A percentile compares a stretch with the other conserved stretches of the same genome.
phyloP scores from a whole-genome alignment of 2,888 invertebrate species.

The Vannuccia rotundouncinata region DNA sequence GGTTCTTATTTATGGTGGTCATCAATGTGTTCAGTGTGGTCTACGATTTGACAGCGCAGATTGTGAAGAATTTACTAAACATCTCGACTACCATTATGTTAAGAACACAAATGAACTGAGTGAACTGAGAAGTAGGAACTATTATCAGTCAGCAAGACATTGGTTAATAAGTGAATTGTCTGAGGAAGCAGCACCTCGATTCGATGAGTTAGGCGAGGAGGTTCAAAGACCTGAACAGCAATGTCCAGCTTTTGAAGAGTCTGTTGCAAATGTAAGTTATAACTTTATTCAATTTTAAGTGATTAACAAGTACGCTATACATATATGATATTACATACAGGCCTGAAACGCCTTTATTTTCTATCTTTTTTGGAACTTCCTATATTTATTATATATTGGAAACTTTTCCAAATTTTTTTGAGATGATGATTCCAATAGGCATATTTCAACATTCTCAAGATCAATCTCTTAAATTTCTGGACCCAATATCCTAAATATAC shows the following conservation, averaged over 20 bases:
- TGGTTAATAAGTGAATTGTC: constrained; percentile 40
- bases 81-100: constrained; percentile 96
- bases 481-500: too few relatives aligned
- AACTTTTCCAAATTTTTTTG: too few relatives aligned
- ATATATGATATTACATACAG: too few relatives aligned
- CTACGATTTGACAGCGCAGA: constrained; percentile 77
- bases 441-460: too few relatives aligned
- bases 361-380: too few relatives aligned
- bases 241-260: constrained; percentile 27
- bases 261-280: constrained; percentile 16
- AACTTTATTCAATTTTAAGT: too few relatives aligned
- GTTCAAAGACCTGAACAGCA: not conserved
- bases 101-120: constrained; percentile 37
- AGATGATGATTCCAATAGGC: too few relatives aligned
- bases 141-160: constrained; percentile 37
- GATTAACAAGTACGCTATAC: too few relatives aligned
- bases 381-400: too few relatives aligned
- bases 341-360: too few relatives aligned
- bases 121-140: constrained; percentile 33
- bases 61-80: constrained; percentile 74
- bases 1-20: constrained; percentile 70
- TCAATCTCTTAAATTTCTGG: too few relatives aligned
- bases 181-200: constrained; percentile 34
- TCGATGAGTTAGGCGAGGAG: not conserved
- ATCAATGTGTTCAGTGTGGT: constrained; percentile 94